Evolutionary conservation across 2,113 vertebrate genomes (phyloP), one percentile per base, ranked within the genome.

Genomic region (Parus major): DNA sequence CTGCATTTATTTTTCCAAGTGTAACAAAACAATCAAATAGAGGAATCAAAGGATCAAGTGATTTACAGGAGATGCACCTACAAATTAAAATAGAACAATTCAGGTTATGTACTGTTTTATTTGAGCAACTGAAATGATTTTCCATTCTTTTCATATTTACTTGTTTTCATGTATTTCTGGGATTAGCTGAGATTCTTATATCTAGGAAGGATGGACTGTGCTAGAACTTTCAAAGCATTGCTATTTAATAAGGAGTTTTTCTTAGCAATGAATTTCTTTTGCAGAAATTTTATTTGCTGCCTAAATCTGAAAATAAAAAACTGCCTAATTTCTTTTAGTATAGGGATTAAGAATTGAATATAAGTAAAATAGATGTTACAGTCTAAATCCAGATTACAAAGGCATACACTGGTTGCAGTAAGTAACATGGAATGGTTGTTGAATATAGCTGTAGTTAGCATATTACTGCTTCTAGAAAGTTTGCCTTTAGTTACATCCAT

Each of bases 311-410:
- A 94, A 94, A 97, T 76, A 75, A 35, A 5, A 16, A 88, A 44
- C 35, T 61, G 3, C 83, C 65, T 88, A 24, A 71, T 95, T 92
- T 95, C 55, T 96, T 95, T 97, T 92, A 93, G 82, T 90, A 69
- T 47, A 61, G 49, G 63, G 47, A 73, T 88, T 65, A 70, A 95
- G 86, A 96, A 96, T 24, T 95, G 47, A 95, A 89, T 69, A 5
- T 95, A 92, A 96, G 70, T 93, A 93, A 92, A 47, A 69, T 4
- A 50, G 16, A 70, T 77, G 24, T 47, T 81, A 24, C 35, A 42
- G 42, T 71, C 46, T 61, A 91, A 96, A 95, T 28, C 8, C 78
- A 96, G 91, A 86, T 94, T 96, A 68, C 29, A 87, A 90, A 94
- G n/a, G 25, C 88, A 27, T 89, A 55, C 14, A 73, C 71, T 78